A percentile compares a stretch with the other conserved stretches of the same genome.
Evolutionary conservation across 2,888 invertebrate genomes (phyloP).

Genomic region (Neuroscelio doddi): DNA sequence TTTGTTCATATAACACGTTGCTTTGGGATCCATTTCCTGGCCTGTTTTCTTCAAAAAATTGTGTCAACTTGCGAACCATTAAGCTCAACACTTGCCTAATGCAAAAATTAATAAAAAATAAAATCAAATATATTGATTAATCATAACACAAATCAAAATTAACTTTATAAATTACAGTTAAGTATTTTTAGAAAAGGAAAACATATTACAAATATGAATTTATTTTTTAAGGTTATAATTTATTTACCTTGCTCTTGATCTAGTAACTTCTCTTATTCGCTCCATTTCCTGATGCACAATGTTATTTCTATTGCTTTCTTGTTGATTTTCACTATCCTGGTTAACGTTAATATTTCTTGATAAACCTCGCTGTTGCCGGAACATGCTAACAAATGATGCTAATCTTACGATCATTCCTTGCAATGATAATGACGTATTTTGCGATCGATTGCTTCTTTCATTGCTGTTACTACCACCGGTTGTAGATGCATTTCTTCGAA

Average conservation of each 20-base stretch:
- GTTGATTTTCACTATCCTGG: constrained; percentile 40
- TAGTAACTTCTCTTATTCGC: constrained; percentile 52
- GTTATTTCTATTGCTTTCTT: constrained; percentile 36
- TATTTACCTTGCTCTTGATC: constrained; percentile 55
- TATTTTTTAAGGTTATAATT: too few relatives aligned
- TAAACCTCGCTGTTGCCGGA: constrained; percentile 54
- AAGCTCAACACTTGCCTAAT: constrained; percentile 67
- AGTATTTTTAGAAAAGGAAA: too few relatives aligned
- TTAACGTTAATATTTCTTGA: constrained; percentile 39
- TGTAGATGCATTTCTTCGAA: constrained; percentile 54
- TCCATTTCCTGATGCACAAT: constrained; percentile 53
- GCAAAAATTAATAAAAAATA: too few relatives aligned
- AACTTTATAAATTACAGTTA: too few relatives aligned
- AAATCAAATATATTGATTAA: too few relatives aligned
- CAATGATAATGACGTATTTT: constrained; percentile 50
- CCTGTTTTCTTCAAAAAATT: constrained; percentile 72
- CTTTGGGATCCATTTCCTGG: constrained; percentile 54
- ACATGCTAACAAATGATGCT: constrained; percentile 41
- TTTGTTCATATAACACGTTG: constrained; percentile 61
- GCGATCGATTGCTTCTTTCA: constrained; percentile 17
- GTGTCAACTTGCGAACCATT: constrained; percentile 72
- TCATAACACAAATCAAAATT: too few relatives aligned
- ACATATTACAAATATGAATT: too few relatives aligned
- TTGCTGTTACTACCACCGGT: constrained; percentile 47
- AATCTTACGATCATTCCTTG: constrained; percentile 58